Percentiles rank a stretch among this genome's conserved stretches.
These are phyloP conservation scores for Neosilurus hyrtlii DNA, from an alignment of 2,797 vertebrate genomes.

Conservation along the genomic window DNA sequence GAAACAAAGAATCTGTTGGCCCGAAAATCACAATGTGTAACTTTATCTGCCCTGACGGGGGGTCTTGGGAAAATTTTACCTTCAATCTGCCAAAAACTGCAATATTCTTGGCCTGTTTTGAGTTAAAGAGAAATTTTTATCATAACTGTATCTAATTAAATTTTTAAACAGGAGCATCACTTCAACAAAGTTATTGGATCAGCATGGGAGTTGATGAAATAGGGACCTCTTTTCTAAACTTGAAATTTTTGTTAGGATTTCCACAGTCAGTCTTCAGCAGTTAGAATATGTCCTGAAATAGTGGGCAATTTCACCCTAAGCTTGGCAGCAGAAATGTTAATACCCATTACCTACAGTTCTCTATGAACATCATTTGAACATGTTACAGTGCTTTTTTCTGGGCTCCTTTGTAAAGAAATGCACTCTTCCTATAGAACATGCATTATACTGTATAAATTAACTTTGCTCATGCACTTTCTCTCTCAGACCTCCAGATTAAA, in stretches of 20 bases:
- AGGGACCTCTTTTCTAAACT: conserved; percentile 10
- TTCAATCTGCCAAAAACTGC: conserved; percentile 35
- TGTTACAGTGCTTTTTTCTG: not conserved
- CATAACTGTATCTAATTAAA: conserved; percentile 33
- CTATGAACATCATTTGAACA: not conserved
- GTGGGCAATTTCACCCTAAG: not conserved
- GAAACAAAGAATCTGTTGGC: conserved; percentile 57
- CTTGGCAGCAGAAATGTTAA: not conserved
- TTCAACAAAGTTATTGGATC: conserved; percentile 39
- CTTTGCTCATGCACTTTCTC: too few relatives aligned
- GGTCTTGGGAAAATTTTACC: conserved; percentile 33
- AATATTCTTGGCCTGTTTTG: conserved; percentile 33
- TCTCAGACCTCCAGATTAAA: not conserved
- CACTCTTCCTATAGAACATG: not conserved
- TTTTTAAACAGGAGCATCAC: conserved; percentile 28
- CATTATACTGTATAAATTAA: not conserved
- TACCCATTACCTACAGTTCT: not conserved
- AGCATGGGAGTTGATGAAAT: conserved; percentile 28
- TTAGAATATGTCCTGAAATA: not conserved
- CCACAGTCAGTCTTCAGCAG: not conserved
- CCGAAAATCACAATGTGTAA: conserved; percentile 44
- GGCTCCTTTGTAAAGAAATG: not conserved
- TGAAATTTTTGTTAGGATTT: conserved; percentile 23
- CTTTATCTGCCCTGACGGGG: conserved; percentile 48
- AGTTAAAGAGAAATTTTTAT: conserved; percentile 34